Base-by-base conservation (phyloP, 2,888 invertebrate genomes). In the Eudasyphora cyanicolor region DNA sequence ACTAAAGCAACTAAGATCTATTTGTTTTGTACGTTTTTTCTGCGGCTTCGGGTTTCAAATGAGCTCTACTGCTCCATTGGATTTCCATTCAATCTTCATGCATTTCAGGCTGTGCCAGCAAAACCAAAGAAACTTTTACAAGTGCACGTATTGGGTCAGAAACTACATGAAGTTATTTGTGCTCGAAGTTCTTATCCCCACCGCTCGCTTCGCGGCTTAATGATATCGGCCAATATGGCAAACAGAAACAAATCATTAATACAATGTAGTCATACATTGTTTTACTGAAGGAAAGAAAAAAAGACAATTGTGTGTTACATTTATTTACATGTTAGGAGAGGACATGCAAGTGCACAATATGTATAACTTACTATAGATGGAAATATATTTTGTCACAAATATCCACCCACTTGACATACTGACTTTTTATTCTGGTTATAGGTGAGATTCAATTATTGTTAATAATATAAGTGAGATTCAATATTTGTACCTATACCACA, bases 81-180 rank as follows among this genome's bases (percentile, higher is more conserved):
- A 32, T 1, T 35, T 32, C 32, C 62, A 19, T 38, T 32, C 64
- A 35, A 38, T 32, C 64, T 64, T 38, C 19, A 0, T 38, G 17
- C 38, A 38, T 21, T 38, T 64, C n/a, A n/a, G 35, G 35, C 12
- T 64, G 64, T 32, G 17, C 8, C 29, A 64, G 7, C 24, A 60
- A 17, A 57, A 57, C 12, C 27, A 6, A 12, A 69, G 21, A n/a
- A 38, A 70, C 19, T 24, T 75, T 38, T 69, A 45, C 32, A 74
- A 54, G 32, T 49, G 71, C 81, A 76, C 76, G 76, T 76, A 71
- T 71, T 76, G 17, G 71, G 76, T 67, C 64, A 80, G 64, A n/a
- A 38, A 35, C 19, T 38, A 64, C 38, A 64, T 64, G 64, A 64
- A 64, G 64, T 64, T 64, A 64, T 62, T 62, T 60, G 14, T 29